Evolutionary conservation across 2,113 vertebrate genomes (phyloP), one percentile per base, ranked within the genome.

Genomic region (Alosa alosa): DNA sequence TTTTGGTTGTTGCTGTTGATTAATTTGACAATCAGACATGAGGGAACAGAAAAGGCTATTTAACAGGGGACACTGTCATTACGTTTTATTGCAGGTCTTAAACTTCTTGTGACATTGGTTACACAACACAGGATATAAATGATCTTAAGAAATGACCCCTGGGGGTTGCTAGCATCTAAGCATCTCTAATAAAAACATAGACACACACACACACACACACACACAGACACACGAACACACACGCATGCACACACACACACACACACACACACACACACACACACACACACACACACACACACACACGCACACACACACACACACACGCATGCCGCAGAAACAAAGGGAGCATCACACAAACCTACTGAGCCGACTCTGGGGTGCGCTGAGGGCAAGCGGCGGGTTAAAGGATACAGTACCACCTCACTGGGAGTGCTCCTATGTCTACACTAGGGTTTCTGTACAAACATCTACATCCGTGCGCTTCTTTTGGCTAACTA

Each of bases 391-490:
- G 25, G 31, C 2, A 41, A 78, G 72, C 72, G 13, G 15, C 5
- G 15, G 31, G 25, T 75, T 13, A 18, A 78, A 1, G 11, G 36
- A 57, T 44, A 4, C 41, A 4, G 41, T 4, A 78, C 11, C 72
- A 78, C 72, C 72, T 78, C 72, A 39, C 36, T 17, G 72, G 13
- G 72, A 78, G 72, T 39, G 72, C 17, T 60, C 17, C 55, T 6
- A 36, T 39, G 31, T 36, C 72, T 78, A 78, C 13, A 5, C 72
- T 78, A 78, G 72, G 13, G 72, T 78, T 78, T 78, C 72, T 78
- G 72, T 78, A 78, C 72, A 50, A 85, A 82, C 46, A 84, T 86
- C 84, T 90, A 86, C 82, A 88, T 81, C 87, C 87, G 47, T 90
- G 72, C 72, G 31, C 31, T 41, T 36, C 31, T 78, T 78, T 78